Base-by-base conservation (phyloP, 23 tunicate genomes). In the Aplidium turbinatum region DNA sequence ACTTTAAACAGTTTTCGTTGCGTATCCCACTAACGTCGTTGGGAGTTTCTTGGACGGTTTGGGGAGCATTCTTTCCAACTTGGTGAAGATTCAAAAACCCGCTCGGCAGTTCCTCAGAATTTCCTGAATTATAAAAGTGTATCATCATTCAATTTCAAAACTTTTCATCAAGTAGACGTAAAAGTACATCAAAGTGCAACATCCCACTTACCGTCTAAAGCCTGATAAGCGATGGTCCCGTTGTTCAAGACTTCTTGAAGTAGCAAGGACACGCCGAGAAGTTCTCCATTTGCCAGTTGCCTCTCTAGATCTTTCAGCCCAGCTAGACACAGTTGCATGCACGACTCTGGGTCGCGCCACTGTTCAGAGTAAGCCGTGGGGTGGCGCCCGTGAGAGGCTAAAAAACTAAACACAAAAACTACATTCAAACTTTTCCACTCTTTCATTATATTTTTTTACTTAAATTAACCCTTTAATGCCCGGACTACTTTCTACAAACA, bases 241-340 rank as follows among this genome's bases (percentile, higher is more conserved):
- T 58, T 45, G 47, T 89, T 68, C 31, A 89, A 61, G 31, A 89
- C 84, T 58, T 89, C 96, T 25, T 89, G 85, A 6, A 82, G 58
- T 21, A 77, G 66, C 48, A 89, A 32, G 24, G 84, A 45, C 19
- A 85, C 75, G 1, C 96, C 96, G 11, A 89, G 61, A 33, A 89
- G 53, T 42, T 89, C 96, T 1, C 96, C 96, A 56, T 89, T 89
- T 27, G 87, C 87, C 23, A 63, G 46, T 35, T 89, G 83, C 7
- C 85, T 58, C 4, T 82, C 89, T 35, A 63, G 77, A 57, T 77
- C 79, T 16, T 72, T 68, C 47, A 89, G 60, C 1, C 89, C 81
- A 0, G 96, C 89, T 23, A 89, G 63, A 54, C 85, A 82, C 5
- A 82, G 80, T 26, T 89, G 96, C 76, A 82, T 72, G 47, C 81